Base-by-base conservation (phyloP, 2,888 invertebrate genomes). In the Drosophila planitibia region DNA sequence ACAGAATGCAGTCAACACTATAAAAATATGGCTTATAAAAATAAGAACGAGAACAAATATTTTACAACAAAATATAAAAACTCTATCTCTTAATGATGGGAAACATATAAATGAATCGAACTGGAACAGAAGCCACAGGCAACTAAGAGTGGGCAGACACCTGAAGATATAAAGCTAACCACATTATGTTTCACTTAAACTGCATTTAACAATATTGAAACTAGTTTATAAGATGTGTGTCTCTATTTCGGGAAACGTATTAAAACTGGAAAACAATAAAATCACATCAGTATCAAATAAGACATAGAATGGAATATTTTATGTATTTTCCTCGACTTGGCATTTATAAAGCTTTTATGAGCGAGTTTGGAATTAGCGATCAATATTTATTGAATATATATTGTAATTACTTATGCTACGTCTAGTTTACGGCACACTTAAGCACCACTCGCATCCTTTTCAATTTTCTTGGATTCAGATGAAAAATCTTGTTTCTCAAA, bases 1-100 rank as follows among this genome's bases (percentile, higher is more conserved):
- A 44, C 14, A 30, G 19, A 66, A 32, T 49, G 37, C 28, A 61
- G 60, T 28, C 4, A 10, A 39, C 22, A 59, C 22, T 19, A 35
- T 66, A 49, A 59, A 59, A 59, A 37, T 37, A 57, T 51, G 33
- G 12, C 6, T 32, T 12, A 39, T 12, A 35, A 22, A 51, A 67
- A 16, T n/a, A 22, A 28, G 37, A 55, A 44, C 5, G 51, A 52
- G 58, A 73, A 33, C 60, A 44, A 39, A 55, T 53, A n/a, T 30
- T 47, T 53, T 25, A 60, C 28, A 28, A 14, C 10, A 33, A 52
- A 22, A 52, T 32, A 25, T 41, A 33, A 32, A n/a, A 37, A 25
- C 2, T 30, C 5, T 1, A 12, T n/a, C 6, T 32, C 9, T 53
- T 61, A 32, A 14, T 25, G 30, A 9, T 32, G 37, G 25, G 25